phyloP scores from a whole-genome alignment of 2,888 invertebrate species.

The Leucoptera coffeella region DNA sequence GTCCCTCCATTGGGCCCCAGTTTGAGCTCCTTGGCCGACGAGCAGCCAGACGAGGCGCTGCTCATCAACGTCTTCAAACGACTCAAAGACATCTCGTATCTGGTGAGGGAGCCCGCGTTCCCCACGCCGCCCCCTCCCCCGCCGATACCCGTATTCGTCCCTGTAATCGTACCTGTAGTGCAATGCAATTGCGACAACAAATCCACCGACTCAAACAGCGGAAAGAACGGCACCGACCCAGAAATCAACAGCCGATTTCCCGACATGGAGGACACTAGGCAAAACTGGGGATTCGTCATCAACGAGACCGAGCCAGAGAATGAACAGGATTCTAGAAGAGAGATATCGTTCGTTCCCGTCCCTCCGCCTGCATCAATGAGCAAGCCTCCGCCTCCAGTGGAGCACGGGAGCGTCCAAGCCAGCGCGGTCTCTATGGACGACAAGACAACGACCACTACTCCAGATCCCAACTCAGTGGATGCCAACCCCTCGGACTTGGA shows the following conservation, averaged over 20 bases:
- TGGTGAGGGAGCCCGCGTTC: slow-evolving; percentile 7
- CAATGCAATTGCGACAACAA: slow-evolving; percentile 2
- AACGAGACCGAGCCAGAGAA: slow-evolving; percentile 10
- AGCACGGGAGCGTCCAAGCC: slow-evolving; percentile 19
- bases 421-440: slow-evolving; percentile 7
- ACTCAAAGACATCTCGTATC: slow-evolving; percentile 9
- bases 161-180: slow-evolving; percentile 5
- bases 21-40: slow-evolving; percentile 6
- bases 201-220: not conserved
- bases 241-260: slow-evolving; percentile 12
- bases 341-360: slow-evolving; percentile 25
- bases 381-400: slow-evolving; percentile 14
- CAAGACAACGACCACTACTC: no score
- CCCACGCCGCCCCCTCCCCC: slow-evolving; percentile 4
- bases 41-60: slow-evolving; percentile 8
- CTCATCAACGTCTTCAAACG: slow-evolving; percentile 8
- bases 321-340: slow-evolving; percentile 16
- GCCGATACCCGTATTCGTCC: slow-evolving; percentile 4
- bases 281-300: slow-evolving; percentile 21
- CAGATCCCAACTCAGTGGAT: slow-evolving; percentile 1
- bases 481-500: not conserved
- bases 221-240: not conserved
- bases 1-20: slow-evolving; percentile 14
- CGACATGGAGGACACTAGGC: slow-evolving; percentile 19
- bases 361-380: slow-evolving; percentile 10